Evolutionary conservation across 2,797 vertebrate species (phyloP).

Genomic region (Gallinago nigripennis): DNA sequence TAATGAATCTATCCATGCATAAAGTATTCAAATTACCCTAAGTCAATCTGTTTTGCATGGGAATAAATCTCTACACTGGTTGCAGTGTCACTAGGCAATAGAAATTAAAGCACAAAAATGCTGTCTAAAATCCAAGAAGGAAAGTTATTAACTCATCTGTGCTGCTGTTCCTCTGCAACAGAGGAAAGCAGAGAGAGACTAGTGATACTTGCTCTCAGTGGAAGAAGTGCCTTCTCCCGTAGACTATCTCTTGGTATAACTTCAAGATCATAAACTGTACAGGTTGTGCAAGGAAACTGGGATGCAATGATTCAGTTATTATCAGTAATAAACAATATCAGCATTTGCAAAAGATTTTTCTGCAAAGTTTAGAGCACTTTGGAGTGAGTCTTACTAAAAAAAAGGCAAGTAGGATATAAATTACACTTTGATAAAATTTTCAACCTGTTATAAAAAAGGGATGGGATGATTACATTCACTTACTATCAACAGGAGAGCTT

Average conservation of each 20-base stretch:
- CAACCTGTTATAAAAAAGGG: background rate
- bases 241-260: background rate
- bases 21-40: conserved; percentile 62
- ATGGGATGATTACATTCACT: background rate
- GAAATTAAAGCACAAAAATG: conserved; percentile 14
- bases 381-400: background rate
- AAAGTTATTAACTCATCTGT: background rate
- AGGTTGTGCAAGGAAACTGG: background rate
- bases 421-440: background rate
- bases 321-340: background rate
- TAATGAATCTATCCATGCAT: conserved; percentile 63
- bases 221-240: background rate
- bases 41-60: conserved; percentile 64
- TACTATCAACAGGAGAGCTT: background rate
- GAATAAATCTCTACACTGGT: conserved; percentile 53
- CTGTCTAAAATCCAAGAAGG: background rate
- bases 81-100: conserved; percentile 11
- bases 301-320: background rate
- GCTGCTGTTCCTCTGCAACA: background rate
- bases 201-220: background rate
- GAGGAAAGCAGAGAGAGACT: background rate
- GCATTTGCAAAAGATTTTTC: background rate
- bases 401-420: background rate
- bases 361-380: background rate
- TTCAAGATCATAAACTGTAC: background rate